A percentile compares a stretch with the other conserved stretches of the same genome.
Evolutionary conservation across 2,797 vertebrate species (phyloP).

Genomic region (Ceryle rudis): DNA sequence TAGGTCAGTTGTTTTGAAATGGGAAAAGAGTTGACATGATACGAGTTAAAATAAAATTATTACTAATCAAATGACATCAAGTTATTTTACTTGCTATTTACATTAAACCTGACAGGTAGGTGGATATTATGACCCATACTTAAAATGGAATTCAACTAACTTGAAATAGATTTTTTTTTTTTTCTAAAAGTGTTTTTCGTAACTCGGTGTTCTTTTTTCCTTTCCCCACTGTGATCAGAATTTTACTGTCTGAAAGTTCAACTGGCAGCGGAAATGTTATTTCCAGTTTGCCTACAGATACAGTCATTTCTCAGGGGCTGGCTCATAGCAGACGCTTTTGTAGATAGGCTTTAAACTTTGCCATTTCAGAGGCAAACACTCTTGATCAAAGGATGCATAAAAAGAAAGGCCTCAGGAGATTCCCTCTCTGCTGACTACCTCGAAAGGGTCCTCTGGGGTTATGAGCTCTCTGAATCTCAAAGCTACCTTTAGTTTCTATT

Average conservation of each 20-base stretch:
- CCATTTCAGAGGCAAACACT: constrained; percentile 42
- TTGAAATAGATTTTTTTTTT: not conserved
- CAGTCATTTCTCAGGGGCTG: not conserved
- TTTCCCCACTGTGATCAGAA: constrained; percentile 21
- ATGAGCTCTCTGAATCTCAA: not conserved
- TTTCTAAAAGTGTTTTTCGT: constrained; percentile 3
- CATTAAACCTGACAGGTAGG: not conserved
- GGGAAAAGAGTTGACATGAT: not conserved
- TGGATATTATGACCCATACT: not conserved
- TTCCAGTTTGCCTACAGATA: constrained; percentile 54
- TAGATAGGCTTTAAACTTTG: constrained; percentile 55
- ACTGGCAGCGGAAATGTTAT: constrained; percentile 53
- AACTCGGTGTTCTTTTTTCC: not conserved
- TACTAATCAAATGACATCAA: not conserved
- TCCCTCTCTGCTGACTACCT: not conserved
- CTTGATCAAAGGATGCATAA: constrained; percentile 38
- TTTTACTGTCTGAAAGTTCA: constrained; percentile 26
- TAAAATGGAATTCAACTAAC: not conserved
- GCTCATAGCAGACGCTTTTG: constrained; percentile 1
- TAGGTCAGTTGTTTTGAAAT: not conserved
- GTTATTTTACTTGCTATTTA: not conserved
- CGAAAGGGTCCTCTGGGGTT: not conserved
- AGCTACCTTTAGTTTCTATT: not conserved
- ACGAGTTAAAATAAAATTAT: not conserved
- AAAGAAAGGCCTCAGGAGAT: not conserved